Evolutionary conservation across 35 echinoderm and acorn worm genomes (phyloP).

Genomic region (Anneissia japonica): DNA sequence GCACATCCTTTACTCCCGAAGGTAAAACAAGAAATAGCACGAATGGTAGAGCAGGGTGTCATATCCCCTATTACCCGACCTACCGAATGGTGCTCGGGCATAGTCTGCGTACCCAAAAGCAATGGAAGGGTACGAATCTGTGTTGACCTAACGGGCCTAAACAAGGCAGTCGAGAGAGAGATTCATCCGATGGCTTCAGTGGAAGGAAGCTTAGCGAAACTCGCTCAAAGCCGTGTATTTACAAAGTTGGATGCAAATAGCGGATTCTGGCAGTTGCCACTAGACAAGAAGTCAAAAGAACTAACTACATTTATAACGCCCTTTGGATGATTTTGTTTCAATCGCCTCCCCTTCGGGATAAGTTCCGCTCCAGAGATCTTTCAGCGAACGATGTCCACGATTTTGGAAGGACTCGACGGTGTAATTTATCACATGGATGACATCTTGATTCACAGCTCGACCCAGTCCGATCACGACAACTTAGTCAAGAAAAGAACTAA

Average conservation of each 20-base stretch:
- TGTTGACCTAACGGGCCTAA: neutral
- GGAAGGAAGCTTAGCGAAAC: conserved; percentile 12
- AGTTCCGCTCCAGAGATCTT: conserved; percentile 53
- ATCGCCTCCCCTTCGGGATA: conserved; percentile 34
- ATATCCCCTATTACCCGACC: too few relatives aligned
- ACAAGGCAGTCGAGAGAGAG: conserved; percentile 19
- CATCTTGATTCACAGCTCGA: conserved; percentile 40
- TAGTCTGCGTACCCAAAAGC: too few relatives aligned
- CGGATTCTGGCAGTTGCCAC: conserved; percentile 59
- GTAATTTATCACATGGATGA: conserved; percentile 63
- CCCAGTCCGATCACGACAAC: conserved; percentile 43
- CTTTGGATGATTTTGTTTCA: conserved; percentile 42
- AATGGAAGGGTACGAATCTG: too few relatives aligned
- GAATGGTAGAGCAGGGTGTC: too few relatives aligned
- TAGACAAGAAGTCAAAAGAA: conserved; percentile 24
- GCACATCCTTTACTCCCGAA: too few relatives aligned
- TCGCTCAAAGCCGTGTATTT: neutral
- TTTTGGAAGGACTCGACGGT: conserved; percentile 43
- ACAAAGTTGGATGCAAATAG: conserved; percentile 50
- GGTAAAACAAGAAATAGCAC: too few relatives aligned
- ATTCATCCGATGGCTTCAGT: conserved; percentile 28
- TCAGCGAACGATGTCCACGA: conserved; percentile 39
- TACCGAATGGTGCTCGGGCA: too few relatives aligned
- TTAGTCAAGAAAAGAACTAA: conserved; percentile 18
- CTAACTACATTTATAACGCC: conserved; percentile 58